These are phyloP conservation scores for Meleagris gallopavo DNA, from an alignment of 2,113 vertebrate species.

Conservation along the genomic window DNA sequence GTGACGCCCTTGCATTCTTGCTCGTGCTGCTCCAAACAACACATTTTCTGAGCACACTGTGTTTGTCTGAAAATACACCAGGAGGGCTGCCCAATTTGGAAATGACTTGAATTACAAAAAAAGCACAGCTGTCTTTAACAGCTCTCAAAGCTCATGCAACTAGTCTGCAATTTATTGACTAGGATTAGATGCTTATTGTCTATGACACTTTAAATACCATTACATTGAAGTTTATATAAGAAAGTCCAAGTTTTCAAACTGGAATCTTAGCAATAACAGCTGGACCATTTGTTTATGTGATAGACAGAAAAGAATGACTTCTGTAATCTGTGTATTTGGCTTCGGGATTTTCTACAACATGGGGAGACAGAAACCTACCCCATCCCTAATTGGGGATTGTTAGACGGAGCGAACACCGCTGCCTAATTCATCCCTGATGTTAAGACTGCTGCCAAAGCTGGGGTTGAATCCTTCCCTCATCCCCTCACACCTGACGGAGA, in stretches of 20 bases:
- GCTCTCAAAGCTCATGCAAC: slow-evolving; percentile 80
- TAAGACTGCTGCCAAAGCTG: slow-evolving; percentile 66
- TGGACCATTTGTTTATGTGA: slow-evolving; percentile 88
- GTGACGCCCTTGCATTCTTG: slow-evolving; percentile 53
- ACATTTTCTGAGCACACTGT: slow-evolving; percentile 76
- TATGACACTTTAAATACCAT: slow-evolving; percentile 90
- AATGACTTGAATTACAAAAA: slow-evolving; percentile 81
- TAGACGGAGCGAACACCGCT: slow-evolving; percentile 67
- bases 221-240: slow-evolving; percentile 88
- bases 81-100: slow-evolving; percentile 80
- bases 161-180: slow-evolving; percentile 85
- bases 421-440: slow-evolving; percentile 81
- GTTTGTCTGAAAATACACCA: slow-evolving; percentile 84
- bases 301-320: slow-evolving; percentile 87
- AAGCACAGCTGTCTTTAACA: slow-evolving; percentile 84
- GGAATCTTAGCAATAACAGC: slow-evolving; percentile 86
- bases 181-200: slow-evolving; percentile 88
- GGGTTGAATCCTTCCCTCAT: not conserved
- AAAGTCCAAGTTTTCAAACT: slow-evolving; percentile 87
- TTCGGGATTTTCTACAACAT: slow-evolving; percentile 74
- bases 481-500: slow-evolving; percentile 79
- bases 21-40: slow-evolving; percentile 66
- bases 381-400: slow-evolving; percentile 71
- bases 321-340: slow-evolving; percentile 86
- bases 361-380: slow-evolving; percentile 59